Percentiles rank a stretch among this genome's conserved stretches.
These are phyloP conservation scores for Ctenochaetus hawaiiensis DNA, from an alignment of 2,797 vertebrate species.

Conservation along the genomic window DNA sequence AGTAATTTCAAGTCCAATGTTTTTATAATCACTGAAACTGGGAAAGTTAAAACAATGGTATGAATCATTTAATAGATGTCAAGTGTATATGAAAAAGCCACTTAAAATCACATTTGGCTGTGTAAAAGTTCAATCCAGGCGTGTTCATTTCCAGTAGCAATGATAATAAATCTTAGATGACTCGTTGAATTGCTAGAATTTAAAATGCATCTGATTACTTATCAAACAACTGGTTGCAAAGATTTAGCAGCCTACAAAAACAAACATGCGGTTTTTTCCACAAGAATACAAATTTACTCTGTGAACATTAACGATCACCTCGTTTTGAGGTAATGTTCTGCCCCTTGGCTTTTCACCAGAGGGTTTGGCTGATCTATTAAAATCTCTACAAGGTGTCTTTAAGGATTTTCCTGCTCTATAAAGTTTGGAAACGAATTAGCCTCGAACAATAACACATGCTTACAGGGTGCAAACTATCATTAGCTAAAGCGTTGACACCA, in stretches of 20 bases:
- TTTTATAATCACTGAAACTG: too few relatives aligned
- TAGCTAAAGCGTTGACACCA: not conserved
- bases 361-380: not conserved
- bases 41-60: too few relatives aligned
- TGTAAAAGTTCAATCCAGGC: not conserved
- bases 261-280: not conserved
- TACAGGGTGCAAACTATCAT: not conserved
- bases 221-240: not conserved
- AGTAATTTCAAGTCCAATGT: too few relatives aligned
- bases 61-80: too few relatives aligned
- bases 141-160: not conserved
- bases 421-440: not conserved
- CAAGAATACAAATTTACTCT: not conserved
- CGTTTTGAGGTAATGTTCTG: not conserved
- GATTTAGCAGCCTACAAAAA: slow-evolving; percentile 10
- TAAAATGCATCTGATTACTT: not conserved
- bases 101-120: not conserved
- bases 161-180: too few relatives aligned
- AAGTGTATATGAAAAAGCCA: not conserved
- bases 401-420: not conserved
- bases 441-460: not conserved
- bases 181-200: too few relatives aligned
- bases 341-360: not conserved
- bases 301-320: slow-evolving; percentile 5
- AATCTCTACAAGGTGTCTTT: not conserved